Conservation (phyloP, 1,140 invertebrate genomes). For the Harlomillsia oculata region DNA sequence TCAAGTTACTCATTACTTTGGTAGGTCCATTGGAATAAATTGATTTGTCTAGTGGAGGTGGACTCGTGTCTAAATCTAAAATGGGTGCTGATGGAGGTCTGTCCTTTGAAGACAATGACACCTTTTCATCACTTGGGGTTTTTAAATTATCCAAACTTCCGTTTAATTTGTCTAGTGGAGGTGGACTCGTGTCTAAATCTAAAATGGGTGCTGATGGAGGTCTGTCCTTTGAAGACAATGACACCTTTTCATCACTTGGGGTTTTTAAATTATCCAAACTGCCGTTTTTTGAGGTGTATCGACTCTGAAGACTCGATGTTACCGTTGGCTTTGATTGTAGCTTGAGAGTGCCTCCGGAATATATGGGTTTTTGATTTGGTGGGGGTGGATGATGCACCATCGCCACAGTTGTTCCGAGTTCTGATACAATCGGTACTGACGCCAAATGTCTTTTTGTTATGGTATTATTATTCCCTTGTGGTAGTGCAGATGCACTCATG, state of each 20-base stretch:
- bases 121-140: neutral
- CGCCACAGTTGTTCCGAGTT: conserved; percentile 28
- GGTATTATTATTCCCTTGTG: conserved; percentile 1
- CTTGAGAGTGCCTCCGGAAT: conserved; percentile 16
- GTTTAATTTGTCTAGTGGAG: too few relatives aligned
- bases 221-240: conserved; percentile 40
- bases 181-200: conserved; percentile 51
- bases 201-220: conserved; percentile 66
- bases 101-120: neutral
- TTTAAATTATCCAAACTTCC: conserved; percentile 38
- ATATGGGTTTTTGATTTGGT: conserved; percentile 23
- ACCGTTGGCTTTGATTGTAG: conserved; percentile 21
- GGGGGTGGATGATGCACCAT: conserved; percentile 25
- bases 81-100: conserved; percentile 62
- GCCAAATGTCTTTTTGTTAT: conserved; percentile 10
- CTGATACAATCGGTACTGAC: neutral
- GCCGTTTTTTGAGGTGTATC: conserved; percentile 18
- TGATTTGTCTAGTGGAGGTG: too few relatives aligned
- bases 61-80: conserved; percentile 52
- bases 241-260: conserved; percentile 30
- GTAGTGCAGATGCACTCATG: neutral
- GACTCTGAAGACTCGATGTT: conserved; percentile 1
- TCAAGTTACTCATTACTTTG: too few relatives aligned
- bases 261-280: conserved; percentile 29
- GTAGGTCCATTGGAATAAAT: too few relatives aligned